phyloP scores from a whole-genome alignment of 2,888 invertebrate species.

The Caenorhabditis plicata region DNA sequence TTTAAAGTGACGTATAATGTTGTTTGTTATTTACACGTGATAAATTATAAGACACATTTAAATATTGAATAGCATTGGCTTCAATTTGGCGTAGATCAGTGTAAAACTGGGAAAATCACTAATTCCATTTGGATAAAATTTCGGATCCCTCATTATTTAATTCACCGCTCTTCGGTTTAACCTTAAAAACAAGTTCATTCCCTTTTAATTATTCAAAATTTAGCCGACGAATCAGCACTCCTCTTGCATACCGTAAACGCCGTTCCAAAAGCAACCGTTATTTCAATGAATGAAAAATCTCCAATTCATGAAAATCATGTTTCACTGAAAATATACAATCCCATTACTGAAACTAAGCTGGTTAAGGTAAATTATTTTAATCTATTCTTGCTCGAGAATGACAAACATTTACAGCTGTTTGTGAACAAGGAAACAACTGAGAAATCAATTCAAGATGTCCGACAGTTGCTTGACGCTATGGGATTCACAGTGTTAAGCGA shows the following conservation, averaged over 20 bases:
- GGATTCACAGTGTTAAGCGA: constrained; percentile 31
- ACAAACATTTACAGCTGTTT: constrained; percentile 21
- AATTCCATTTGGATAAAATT: too few relatives aligned
- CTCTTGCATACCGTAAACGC: constrained; percentile 17
- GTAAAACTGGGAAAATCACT: too few relatives aligned
- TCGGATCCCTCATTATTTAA: too few relatives aligned
- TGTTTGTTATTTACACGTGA: too few relatives aligned
- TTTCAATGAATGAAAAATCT: constrained; percentile 29
- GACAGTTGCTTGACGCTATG: constrained; percentile 18
- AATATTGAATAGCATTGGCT: too few relatives aligned
- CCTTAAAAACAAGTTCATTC: background rate
- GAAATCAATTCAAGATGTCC: constrained; percentile 17
- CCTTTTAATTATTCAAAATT: too few relatives aligned
- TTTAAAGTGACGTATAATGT: too few relatives aligned
- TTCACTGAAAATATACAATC: constrained; percentile 31
- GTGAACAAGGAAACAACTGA: constrained; percentile 17
- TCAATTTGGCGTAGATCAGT: too few relatives aligned
- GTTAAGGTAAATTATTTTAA: constrained; percentile 26
- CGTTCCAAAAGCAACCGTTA: constrained; percentile 26
- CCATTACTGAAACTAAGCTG: constrained; percentile 29
- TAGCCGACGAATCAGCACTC: constrained; percentile 22
- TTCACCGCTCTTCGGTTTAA: background rate
- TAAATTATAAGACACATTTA: too few relatives aligned
- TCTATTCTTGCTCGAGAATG: too few relatives aligned
- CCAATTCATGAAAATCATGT: constrained; percentile 31